A percentile compares a stretch with the other conserved stretches of the same genome.
Evolutionary conservation across 2,113 vertebrate species (phyloP).

Genomic region (Anguilla japonica): DNA sequence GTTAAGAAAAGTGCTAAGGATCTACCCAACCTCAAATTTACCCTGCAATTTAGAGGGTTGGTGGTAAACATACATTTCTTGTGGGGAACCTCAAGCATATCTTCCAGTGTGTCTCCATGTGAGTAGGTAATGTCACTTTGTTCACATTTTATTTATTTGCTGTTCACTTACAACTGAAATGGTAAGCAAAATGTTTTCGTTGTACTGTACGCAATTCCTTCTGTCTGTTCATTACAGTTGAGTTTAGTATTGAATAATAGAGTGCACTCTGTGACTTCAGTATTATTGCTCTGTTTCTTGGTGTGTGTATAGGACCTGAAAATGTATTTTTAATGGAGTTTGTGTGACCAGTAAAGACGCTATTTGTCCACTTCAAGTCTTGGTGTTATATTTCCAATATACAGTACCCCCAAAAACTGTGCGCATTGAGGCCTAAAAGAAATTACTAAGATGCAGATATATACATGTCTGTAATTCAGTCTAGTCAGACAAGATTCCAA

Average conservation of each 20-base stretch:
- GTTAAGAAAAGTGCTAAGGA: constrained; percentile 26
- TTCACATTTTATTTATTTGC: neutral
- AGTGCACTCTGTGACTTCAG: neutral
- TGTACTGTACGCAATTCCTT: neutral
- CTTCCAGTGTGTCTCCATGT: neutral
- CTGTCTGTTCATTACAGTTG: neutral
- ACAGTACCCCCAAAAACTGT: neutral
- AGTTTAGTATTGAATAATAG: neutral
- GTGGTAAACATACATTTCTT: constrained; percentile 10
- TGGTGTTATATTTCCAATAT: neutral
- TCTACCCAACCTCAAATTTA: constrained; percentile 23
- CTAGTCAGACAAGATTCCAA: neutral
- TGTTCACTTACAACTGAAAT: neutral
- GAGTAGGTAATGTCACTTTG: neutral
- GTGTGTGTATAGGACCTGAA: neutral
- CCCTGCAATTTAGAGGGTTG: constrained; percentile 33
- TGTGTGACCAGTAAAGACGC: neutral
- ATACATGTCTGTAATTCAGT: neutral
- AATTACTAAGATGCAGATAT: neutral
- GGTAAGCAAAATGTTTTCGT: neutral
- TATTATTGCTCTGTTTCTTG: too few species aligned
- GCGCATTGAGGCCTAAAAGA: neutral
- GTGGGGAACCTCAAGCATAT: constrained; percentile 8
- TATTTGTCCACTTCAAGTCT: neutral
- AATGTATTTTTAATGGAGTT: neutral